Percentiles rank a stretch among this genome's conserved stretches.
These are phyloP conservation scores for Coregonus ussuriensis DNA, from an alignment of 2,797 vertebrate species.

Conservation along the genomic window DNA sequence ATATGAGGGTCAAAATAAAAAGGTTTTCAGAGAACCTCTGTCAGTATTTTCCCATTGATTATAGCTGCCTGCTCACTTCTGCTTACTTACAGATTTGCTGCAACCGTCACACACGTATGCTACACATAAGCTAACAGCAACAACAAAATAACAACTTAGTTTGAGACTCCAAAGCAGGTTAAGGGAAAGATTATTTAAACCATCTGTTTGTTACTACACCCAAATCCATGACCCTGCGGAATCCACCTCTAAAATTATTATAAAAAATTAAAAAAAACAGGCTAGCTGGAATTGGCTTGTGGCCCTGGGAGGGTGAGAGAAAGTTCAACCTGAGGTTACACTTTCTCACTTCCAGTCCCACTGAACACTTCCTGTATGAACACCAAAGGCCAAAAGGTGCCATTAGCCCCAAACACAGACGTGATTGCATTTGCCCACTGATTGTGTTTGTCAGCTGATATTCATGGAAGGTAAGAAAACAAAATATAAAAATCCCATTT, in stretches of 20 bases:
- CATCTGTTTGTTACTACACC: not conserved
- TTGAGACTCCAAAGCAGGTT: not conserved
- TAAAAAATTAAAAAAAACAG: not conserved
- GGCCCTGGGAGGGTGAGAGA: not conserved
- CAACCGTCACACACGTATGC: slow-evolving; percentile 2
- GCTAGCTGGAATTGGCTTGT: not conserved
- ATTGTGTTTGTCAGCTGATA: slow-evolving; percentile 15
- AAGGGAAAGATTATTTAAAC: not conserved
- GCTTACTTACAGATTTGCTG: not conserved
- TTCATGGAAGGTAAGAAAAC: not conserved
- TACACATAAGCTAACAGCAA: slow-evolving; percentile 22
- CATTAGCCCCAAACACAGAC: not conserved
- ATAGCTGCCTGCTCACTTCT: slow-evolving; percentile 15
- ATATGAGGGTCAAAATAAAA: not conserved
- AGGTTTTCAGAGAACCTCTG: slow-evolving; percentile 4
- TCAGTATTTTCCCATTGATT: slow-evolving; percentile 4
- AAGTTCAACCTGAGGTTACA: not conserved
- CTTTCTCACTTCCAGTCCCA: not conserved
- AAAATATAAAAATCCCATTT: slow-evolving; percentile 28
- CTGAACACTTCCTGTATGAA: not conserved
- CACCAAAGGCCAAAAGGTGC: slow-evolving; percentile 2
- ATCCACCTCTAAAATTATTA: not conserved
- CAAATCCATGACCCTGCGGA: slow-evolving; percentile 10
- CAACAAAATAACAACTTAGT: not conserved
- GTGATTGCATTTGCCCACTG: slow-evolving; percentile 22